These are phyloP conservation scores for Nothobranchius furzeri DNA, from an alignment of 2,113 vertebrate genomes.

Conservation along the genomic window DNA sequence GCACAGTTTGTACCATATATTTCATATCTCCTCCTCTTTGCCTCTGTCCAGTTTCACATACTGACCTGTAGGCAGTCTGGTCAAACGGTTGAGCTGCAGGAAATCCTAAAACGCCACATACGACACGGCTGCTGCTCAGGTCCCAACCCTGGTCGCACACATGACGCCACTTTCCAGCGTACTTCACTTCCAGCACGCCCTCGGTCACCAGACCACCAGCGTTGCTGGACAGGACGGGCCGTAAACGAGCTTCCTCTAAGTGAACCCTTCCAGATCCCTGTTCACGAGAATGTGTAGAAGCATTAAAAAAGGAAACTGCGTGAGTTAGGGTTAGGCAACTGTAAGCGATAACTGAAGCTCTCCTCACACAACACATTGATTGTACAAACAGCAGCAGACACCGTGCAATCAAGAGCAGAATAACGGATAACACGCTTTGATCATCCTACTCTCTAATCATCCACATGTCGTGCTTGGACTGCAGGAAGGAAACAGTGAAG, in stretches of 20 bases:
- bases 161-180: constrained; percentile 90
- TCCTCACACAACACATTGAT: constrained; percentile 29
- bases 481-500: constrained; percentile 57
- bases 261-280: constrained; percentile 58
- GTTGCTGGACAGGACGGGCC: constrained; percentile 83
- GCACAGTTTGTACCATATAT: not conserved
- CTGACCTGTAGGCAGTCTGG: constrained; percentile 87
- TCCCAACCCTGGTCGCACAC: constrained; percentile 88
- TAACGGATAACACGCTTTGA: constrained; percentile 25
- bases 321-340: no score
- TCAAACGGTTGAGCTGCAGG: constrained; percentile 81
- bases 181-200: constrained; percentile 91
- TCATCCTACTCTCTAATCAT: constrained; percentile 62
- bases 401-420: constrained; percentile 21
- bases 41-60: not conserved
- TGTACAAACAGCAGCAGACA: constrained; percentile 8
- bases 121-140: constrained; percentile 87
- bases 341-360: not conserved
- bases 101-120: constrained; percentile 95
- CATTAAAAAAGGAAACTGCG: no score
- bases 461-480: constrained; percentile 2
- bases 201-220: constrained; percentile 82
- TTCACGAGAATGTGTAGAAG: not conserved
- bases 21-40: not conserved
- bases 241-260: constrained; percentile 89